Base-by-base conservation (phyloP, 2,113 vertebrate species). In the Aegithalos caudatus region DNA sequence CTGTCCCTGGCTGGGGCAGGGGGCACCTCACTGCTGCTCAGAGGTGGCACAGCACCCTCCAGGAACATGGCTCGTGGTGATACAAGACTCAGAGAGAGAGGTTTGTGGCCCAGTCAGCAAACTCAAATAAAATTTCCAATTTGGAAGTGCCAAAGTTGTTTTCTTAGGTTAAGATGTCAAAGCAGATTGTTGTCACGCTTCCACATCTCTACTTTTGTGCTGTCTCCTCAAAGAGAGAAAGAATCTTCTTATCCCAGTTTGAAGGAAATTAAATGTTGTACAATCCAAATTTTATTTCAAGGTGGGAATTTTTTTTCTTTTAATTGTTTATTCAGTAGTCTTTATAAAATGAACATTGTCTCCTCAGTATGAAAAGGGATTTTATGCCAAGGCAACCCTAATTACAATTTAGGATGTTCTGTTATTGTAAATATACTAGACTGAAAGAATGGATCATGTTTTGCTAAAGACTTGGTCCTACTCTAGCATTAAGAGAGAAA, bases 361-460 rank as follows among this genome's bases (percentile, higher is more conserved):
- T 95, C 47, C 66, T 78, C 48, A 57, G 28, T 58, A 64, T 86
- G 60, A 65, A 79, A 92, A 72, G 14, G 27, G 10, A n/a, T 67
- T 77, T 84, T 88, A 78, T 50, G 37, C 28, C 73, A 95, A 90
- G 64, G 67, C 44, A 82, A 66, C 9, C 22, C 7, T n/a, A 82
- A 24, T 86, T 67, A 86, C 64, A 81, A 27, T 71, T 81, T 57
- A 86, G 51, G 24, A 93, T 88, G 44, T 77, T 82, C 78, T 73
- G 18, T 44, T 92, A 71, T 81, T 92, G 86, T 95, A 90, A 94
- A 95, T 81, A 86, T 47, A 48, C 44, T 83, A 70, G 37, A 86
- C 23, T 67, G 67, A 88, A 93, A 60, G 45, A 84, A 79, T 50
- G 16, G 65, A 81, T 65, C 28, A 29, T 38, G 31, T 88, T 95